A percentile compares a stretch with the other conserved stretches of the same genome.
These are phyloP conservation scores for Eospalax fontanierii DNA, from an alignment of 2,797 vertebrate species.

Conservation along the genomic window DNA sequence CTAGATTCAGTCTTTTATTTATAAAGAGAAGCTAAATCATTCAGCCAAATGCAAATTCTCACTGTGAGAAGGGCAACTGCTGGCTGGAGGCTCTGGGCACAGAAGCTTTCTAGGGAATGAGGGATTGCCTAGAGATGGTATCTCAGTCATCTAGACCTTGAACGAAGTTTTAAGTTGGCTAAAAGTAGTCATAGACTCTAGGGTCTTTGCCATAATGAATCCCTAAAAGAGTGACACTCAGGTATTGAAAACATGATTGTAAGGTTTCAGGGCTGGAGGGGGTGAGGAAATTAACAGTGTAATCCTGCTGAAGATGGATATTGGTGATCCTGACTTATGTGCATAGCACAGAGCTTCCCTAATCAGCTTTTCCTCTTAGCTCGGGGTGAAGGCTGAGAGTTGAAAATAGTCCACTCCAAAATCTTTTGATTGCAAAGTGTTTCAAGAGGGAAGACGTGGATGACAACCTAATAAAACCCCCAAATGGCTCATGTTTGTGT, in stretches of 20 bases:
- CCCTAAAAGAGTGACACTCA: constrained; percentile 61
- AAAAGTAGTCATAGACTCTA: constrained; percentile 69
- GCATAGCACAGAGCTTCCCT: constrained; percentile 71
- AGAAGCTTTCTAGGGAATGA: not conserved
- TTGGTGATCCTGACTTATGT: constrained; percentile 80
- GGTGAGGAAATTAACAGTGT: constrained; percentile 55
- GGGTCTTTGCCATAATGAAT: constrained; percentile 76
- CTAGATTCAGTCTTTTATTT: constrained; percentile 5
- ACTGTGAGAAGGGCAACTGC: fast-evolving
- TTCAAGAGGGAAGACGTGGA: constrained; percentile 85
- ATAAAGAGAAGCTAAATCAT: not conserved
- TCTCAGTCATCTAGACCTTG: not conserved
- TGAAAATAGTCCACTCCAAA: constrained; percentile 88
- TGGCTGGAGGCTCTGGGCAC: not conserved
- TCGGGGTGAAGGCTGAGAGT: constrained; percentile 84
- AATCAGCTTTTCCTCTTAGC: constrained; percentile 87
- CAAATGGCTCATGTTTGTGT: constrained; percentile 43
- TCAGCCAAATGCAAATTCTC: not conserved
- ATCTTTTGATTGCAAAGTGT: constrained; percentile 89
- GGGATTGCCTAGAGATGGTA: not conserved
- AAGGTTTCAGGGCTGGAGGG: constrained; percentile 71
- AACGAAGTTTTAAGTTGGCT: constrained; percentile 66
- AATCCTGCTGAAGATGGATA: constrained; percentile 69
- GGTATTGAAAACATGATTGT: constrained; percentile 77
- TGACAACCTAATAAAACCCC: constrained; percentile 79